Base-by-base conservation (phyloP, 1,140 invertebrate genomes). In the Bombus confusus region DNA sequence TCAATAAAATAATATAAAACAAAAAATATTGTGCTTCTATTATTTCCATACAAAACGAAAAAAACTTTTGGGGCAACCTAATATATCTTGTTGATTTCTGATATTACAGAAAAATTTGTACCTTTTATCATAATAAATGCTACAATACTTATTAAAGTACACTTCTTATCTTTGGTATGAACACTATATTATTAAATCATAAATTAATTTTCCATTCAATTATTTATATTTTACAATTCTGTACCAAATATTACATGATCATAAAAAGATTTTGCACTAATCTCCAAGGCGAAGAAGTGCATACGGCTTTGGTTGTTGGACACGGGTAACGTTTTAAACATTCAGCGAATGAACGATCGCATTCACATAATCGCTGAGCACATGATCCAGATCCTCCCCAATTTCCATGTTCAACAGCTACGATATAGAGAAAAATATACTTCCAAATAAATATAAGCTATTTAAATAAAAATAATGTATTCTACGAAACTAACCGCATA, bases 281-380 rank as follows among this genome's bases (percentile, higher is more conserved):
- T 91, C 97, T 95, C 92, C 97, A 96, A 3, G 97, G 96, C 1
- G 97, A 97, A 1, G 97, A 97, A 4, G 94, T 96, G 88, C 97
- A 98, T 28, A 97, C 95, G 2, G 97, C 96, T 91, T 97, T 96
- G 77, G 95, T 94, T 9, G 94, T 95, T 0, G 98, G 98, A 93
- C 98, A 99, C 2, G 96, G 96, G 93, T 97, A 98, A 75, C 96
- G 94, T 74, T 96, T 95, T 3, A 98, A 95, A 92, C 98, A 99
- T 92, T 97, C 96, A 0, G 98, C 97, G 85, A 99, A 96, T 52
- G 96, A 94, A 80, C 97, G 95, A 92, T 98, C 98, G 92, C 98
- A 99, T 93, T 98, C 97, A 92, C 98, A 99, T 4, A 98, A 95
- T 37, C 97, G 96, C 43, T 97, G 96, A 0, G 98, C 96, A 92